These are phyloP conservation scores for Tokudaia tokunoshimensis DNA, from an alignment of 2,797 vertebrate species.

Conservation along the genomic window DNA sequence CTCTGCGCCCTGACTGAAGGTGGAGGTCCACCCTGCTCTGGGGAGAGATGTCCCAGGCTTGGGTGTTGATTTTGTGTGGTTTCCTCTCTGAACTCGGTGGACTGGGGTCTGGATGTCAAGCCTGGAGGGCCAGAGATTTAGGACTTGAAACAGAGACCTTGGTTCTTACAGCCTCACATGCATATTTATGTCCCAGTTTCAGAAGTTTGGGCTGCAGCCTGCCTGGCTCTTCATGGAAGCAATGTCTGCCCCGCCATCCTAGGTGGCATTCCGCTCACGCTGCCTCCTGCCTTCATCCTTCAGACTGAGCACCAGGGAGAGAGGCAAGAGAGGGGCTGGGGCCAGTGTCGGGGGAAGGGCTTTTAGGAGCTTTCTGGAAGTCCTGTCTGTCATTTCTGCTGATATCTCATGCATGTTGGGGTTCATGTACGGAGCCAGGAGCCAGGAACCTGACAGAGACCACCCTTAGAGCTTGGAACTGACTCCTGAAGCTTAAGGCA, in stretches of 20 bases:
- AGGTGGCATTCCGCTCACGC: fast-evolving
- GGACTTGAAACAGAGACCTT: background rate
- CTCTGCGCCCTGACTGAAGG: too few species aligned
- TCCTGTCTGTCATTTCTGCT: background rate
- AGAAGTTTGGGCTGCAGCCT: background rate
- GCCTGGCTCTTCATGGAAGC: background rate
- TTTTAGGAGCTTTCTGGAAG: conserved; percentile 13
- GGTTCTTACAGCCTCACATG: background rate
- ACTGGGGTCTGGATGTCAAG: background rate
- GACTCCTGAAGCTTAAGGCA: background rate
- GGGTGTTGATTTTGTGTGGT: background rate
- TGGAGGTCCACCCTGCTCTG: background rate
- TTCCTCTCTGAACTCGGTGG: background rate
- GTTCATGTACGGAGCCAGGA: background rate
- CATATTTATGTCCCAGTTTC: background rate
- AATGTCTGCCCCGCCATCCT: background rate
- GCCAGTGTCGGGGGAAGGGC: fast-evolving
- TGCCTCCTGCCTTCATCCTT: background rate
- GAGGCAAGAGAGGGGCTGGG: background rate
- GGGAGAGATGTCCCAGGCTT: background rate
- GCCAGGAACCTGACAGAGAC: background rate
- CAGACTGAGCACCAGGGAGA: background rate
- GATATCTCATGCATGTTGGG: background rate
- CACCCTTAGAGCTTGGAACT: background rate
- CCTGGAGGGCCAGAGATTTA: background rate